These are phyloP conservation scores for Calephelis nemesis DNA, from an alignment of 1,140 invertebrate species.

Conservation along the genomic window DNA sequence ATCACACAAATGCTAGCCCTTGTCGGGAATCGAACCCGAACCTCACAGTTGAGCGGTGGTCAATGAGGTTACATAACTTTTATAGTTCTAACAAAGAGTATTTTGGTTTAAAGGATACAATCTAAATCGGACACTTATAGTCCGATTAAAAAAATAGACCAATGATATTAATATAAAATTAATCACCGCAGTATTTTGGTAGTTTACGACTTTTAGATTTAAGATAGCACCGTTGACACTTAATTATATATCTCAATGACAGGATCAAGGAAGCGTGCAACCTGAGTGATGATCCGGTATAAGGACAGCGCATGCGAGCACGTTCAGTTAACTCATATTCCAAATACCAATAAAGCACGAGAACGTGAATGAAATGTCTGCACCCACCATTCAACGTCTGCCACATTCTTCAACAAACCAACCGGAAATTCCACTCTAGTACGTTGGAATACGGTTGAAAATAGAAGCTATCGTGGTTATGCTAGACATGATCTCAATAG, in stretches of 20 bases:
- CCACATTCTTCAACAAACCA: constrained; percentile 33
- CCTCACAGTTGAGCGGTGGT: no score
- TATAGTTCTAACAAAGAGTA: no score
- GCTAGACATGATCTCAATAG: constrained; percentile 56
- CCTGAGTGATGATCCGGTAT: constrained; percentile 20
- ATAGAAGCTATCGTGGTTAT: constrained; percentile 21
- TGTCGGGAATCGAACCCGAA: no score
- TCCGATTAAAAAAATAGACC: no score
- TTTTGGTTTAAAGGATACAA: no score
- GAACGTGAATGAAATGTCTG: constrained; percentile 62
- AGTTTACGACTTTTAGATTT: no score
- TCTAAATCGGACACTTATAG: no score
- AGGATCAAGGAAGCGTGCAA: constrained; percentile 31
- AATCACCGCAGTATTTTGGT: no score
- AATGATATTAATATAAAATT: no score
- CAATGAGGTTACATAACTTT: no score
- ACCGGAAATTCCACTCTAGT: constrained; percentile 30
- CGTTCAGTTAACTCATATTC: constrained; percentile 55
- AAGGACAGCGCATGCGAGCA: constrained; percentile 37
- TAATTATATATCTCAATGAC: constrained; percentile 22
- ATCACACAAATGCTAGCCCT: no score
- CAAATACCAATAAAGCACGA: constrained; percentile 57
- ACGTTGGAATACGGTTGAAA: constrained; percentile 20
- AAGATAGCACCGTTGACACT: neutral
- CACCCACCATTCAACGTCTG: constrained; percentile 47